Base-by-base conservation (phyloP, 64 coral and sea anemone genomes). In the Montipora efflorescens region DNA sequence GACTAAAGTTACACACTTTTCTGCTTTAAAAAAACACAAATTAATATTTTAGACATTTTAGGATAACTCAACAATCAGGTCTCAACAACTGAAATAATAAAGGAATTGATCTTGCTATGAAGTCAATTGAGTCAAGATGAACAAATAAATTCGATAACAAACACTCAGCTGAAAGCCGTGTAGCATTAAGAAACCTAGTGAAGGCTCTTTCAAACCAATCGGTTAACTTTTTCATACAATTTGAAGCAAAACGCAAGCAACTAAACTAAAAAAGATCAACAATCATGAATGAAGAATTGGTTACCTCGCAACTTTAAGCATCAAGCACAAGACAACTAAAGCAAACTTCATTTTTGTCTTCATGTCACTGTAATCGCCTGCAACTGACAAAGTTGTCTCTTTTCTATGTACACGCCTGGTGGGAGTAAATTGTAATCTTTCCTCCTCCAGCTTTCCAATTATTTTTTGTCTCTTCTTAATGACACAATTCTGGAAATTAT, bases 281-380 rank as follows among this genome's bases (percentile, higher is more conserved):
- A 78, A 48, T 4, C 3, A 49, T 9, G 14, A 58, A 59, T 15
- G 7, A 48, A 18, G 61, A 64, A 12, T 64, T 64, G 48, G 4
- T 22, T 72, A 86, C 62, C 62, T 71, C 46, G 45, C 45, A 86
- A 68, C 82, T 46, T 86, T 5, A 50, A 50, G 18, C 61, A 72
- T 23, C 46, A 86, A 72, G 5, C 68, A 45, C 62, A 86, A 1
- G 19, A 86, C 0, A 23, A 86, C 16, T 5, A 43, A 14, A 23
- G 71, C 4, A 5, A 43, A 18, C 19, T 70, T 72, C 82, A 72
- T 72, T 64, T 71, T 86, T 19, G 9, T 10, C 25, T 46, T 11
- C 11, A 57, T 11, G 11, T 8, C n/a, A 2, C 28, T 47, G 13
- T 47, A n/a, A 43, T 46, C 74, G 43, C 45, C 11, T 6, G 53